phyloP scores from a whole-genome alignment of 2,888 invertebrate genomes.

The Lymantria monacha region DNA sequence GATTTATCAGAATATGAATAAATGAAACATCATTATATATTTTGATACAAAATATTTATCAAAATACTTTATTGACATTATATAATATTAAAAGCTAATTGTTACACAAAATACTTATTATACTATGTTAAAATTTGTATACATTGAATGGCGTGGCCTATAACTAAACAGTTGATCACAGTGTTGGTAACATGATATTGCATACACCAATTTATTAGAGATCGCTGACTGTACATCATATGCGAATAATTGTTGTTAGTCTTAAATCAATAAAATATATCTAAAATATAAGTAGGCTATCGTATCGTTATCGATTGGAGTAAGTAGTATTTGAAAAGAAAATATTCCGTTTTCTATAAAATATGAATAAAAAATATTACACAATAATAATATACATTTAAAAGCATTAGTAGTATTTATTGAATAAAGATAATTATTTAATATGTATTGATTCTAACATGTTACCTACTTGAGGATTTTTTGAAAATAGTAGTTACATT shows the following conservation, averaged over 20 bases:
- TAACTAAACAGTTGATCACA: conserved; percentile 56
- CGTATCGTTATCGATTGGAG: not conserved
- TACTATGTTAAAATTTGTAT: conserved; percentile 25
- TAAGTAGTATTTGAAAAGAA: not conserved
- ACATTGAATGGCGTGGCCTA: conserved; percentile 38
- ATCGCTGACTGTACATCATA: conserved; percentile 35
- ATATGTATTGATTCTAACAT: no score
- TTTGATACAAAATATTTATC: conserved; percentile 38
- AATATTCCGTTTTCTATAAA: no score
- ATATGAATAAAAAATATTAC: no score
- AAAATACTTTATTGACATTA: conserved; percentile 27
- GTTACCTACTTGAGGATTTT: no score
- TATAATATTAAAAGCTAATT: conserved; percentile 21
- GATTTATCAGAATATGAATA: conserved; percentile 2
- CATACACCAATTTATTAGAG: conserved; percentile 25
- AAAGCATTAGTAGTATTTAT: no score
- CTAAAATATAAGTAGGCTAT: not conserved
- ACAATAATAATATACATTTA: no score
- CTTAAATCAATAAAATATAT: conserved; percentile 21
- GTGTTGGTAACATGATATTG: conserved; percentile 53
- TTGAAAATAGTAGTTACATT: no score
- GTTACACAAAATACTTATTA: conserved; percentile 24
- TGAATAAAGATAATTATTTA: no score
- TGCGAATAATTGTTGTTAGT: conserved; percentile 31
- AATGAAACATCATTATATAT: conserved; percentile 19